Evolutionary conservation across 2,888 invertebrate genomes (phyloP).

Genomic region (Apeira syringaria): DNA sequence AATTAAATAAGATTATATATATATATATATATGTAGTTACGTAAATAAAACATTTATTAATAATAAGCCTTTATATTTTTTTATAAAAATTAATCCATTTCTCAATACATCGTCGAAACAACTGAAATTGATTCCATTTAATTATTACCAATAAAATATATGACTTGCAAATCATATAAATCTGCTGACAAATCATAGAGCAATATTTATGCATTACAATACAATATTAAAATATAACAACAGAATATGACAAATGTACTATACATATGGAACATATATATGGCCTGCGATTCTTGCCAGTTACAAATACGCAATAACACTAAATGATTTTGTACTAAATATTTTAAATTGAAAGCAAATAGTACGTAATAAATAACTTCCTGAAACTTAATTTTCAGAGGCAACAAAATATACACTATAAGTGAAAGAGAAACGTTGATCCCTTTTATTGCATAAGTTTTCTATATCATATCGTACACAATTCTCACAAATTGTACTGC

Average conservation of each 20-base stretch:
- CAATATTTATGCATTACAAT: slow-evolving; percentile 5
- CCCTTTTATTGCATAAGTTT: slow-evolving; percentile 14
- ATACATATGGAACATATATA: slow-evolving; percentile 65
- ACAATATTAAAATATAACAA: slow-evolving; percentile 9
- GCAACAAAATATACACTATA: slow-evolving; percentile 10
- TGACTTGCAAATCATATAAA: too few species aligned
- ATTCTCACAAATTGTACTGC: background rate
- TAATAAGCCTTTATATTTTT: slow-evolving; percentile 71
- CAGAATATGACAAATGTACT: slow-evolving; percentile 46
- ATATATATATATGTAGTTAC: slow-evolving; percentile 19
- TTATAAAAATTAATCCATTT: slow-evolving; percentile 77
- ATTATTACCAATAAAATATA: too few species aligned
- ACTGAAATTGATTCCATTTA: too few species aligned
- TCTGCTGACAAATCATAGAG: slow-evolving; percentile 25
- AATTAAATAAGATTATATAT: slow-evolving; percentile 2
- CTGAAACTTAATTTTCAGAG: slow-evolving; percentile 1
- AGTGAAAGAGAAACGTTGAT: slow-evolving; percentile 13
- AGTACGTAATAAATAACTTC: slow-evolving; percentile 6
- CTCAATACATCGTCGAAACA: slow-evolving; percentile 64
- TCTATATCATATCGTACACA: too few species aligned
- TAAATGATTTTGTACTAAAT: background rate
- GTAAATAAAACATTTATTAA: slow-evolving; percentile 57
- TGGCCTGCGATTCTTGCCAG: slow-evolving; percentile 52
- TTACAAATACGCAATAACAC: slow-evolving; percentile 4
- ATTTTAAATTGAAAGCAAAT: slow-evolving; percentile 1